Conservation (phyloP, 2,888 invertebrate species). For the Hypolimnas misippus region DNA sequence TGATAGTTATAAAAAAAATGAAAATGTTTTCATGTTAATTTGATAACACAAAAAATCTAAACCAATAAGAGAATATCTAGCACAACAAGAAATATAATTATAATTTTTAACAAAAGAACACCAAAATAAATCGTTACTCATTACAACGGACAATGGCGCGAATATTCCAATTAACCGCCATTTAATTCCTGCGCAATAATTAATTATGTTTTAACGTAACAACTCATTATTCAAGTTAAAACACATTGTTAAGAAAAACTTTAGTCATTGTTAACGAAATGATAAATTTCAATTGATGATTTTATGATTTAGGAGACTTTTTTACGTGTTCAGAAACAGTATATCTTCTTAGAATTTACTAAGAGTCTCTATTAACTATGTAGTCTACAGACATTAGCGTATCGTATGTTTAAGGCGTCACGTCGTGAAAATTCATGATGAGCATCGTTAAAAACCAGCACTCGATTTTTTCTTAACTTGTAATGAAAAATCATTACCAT, state of each 20-base stretch:
- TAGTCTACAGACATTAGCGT: no score
- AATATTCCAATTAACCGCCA: constrained; percentile 25
- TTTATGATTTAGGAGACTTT: neutral
- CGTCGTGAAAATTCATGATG: no score
- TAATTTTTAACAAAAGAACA: neutral
- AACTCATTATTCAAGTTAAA: neutral
- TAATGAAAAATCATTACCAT: no score
- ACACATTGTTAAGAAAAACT: neutral
- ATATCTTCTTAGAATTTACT: neutral
- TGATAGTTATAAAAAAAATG: no score
- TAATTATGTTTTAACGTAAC: constrained; percentile 7
- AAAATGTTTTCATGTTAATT: no score
- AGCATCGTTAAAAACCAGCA: no score
- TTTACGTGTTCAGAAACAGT: neutral
- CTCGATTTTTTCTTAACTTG: no score
- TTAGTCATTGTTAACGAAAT: neutral
- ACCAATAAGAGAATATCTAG: no score
- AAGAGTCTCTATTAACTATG: no score
- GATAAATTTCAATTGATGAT: neutral
- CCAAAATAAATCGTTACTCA: neutral
- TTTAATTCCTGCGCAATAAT: constrained; percentile 10
- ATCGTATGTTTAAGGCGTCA: no score
- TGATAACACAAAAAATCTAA: no score
- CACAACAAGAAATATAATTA: neutral
- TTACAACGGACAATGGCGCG: constrained; percentile 2